phyloP scores from a whole-genome alignment of 2,113 vertebrate species.

The Coracopsis vasa region DNA sequence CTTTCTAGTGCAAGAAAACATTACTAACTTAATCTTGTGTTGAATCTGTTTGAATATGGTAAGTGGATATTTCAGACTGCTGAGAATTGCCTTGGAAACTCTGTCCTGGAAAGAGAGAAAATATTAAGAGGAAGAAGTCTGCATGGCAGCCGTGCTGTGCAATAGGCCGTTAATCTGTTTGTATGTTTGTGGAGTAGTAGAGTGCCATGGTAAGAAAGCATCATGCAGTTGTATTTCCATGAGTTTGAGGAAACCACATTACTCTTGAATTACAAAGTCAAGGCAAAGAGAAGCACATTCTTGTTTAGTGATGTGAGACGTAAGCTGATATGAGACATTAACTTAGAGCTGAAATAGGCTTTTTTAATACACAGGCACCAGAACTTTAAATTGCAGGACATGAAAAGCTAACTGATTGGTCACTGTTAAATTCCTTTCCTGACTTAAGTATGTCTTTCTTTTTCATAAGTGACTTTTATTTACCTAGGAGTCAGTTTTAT shows the following conservation, averaged over 20 bases:
- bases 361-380: background rate
- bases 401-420: background rate
- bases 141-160: background rate
- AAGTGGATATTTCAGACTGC: background rate
- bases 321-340: background rate
- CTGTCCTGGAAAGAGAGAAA: background rate
- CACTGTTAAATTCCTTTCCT: background rate
- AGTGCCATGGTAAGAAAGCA: background rate
- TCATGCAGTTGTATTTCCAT: background rate
- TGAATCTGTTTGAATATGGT: background rate
- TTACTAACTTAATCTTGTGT: background rate
- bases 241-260: background rate
- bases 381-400: background rate
- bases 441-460: background rate
- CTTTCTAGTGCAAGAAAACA: background rate
- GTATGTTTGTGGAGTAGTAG: background rate
- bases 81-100: background rate
- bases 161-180: background rate
- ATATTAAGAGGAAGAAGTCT: background rate
- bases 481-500: background rate
- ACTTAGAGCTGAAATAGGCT: background rate
- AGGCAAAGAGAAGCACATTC: background rate
- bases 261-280: background rate
- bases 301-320: background rate
- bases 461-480: background rate